Evolutionary conservation across 2,888 invertebrate genomes (phyloP), one percentile per base, ranked within the genome.

Genomic region (Sinelater perroti): DNA sequence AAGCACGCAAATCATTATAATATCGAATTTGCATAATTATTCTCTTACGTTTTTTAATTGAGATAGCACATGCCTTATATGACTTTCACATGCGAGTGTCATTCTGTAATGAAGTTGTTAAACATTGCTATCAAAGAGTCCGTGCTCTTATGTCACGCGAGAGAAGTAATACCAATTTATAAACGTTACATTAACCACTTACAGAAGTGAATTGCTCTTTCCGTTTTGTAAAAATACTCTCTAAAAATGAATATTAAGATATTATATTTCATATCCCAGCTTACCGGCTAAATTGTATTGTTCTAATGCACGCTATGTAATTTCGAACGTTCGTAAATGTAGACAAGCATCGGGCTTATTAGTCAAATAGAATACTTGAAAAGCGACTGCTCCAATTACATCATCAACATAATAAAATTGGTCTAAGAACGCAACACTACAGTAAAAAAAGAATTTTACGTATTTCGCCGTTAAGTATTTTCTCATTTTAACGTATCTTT

Each of bases 61-160:
- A 70, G 71, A 70, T 67, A 68, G 63, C 60, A 65, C 59, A 65
- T 64, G 65, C 69, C 62, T 66, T 62, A 67, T 62, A 60, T 53
- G 61, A 62, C 62, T 56, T 65, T 65, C 66, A 70, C 72, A 72
- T 72, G 72, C 71, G 63, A 72, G 65, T 72, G 69, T 70, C 70
- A 69, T 67, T 66, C 62, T 58, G 52, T 71, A 72, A 73, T 73
- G 67, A 70, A 73, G 73, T 73, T 73, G 72, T 73, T 70, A 56
- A 65, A 67, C 65, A 70, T 68, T 63, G 57, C 62, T 61, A 55
- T 59, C 61, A 55, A 55, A 45, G 28, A 50, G 50, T 50, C 28
- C 40, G 38, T 55, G 50, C 36, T 38, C 44, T 21, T 50, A 44
- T 42, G 45, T 45, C 59, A 59, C 59, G 59, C 54, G 45, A 59